Evolutionary conservation across 2,888 invertebrate species (phyloP).

Genomic region (Osedax frankpressi): DNA sequence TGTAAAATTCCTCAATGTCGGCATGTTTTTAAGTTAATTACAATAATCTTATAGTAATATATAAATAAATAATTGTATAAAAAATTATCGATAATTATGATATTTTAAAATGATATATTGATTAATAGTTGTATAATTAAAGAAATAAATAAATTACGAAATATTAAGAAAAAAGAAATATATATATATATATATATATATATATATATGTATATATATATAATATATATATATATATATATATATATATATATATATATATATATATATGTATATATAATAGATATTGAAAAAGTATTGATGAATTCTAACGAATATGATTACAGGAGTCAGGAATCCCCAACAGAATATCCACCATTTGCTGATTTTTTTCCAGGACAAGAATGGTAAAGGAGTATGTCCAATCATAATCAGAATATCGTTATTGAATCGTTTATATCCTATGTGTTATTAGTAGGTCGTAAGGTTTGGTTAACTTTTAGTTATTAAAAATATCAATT

Average conservation of each 20-base stretch:
- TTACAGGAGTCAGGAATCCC: conserved; percentile 32
- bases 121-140: too few relatives aligned
- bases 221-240: neutral
- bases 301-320: conserved; percentile 32
- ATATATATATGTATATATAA: conserved; percentile 2
- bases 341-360: conserved; percentile 36
- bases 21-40: too few relatives aligned
- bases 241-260: neutral
- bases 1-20: too few relatives aligned
- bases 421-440: conserved; percentile 29
- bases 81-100: too few relatives aligned
- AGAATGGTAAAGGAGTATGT: conserved; percentile 29
- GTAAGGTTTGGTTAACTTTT: too few relatives aligned
- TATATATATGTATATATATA: neutral
- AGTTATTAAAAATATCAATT: too few relatives aligned
- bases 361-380: conserved; percentile 32
- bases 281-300: neutral
- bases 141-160: too few relatives aligned
- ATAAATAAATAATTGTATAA: too few relatives aligned
- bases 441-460: too few relatives aligned
- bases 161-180: too few relatives aligned
- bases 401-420: conserved; percentile 40
- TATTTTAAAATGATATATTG: too few relatives aligned
- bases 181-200: conserved; percentile 1
- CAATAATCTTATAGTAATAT: too few relatives aligned